Conservation (phyloP, 2,797 vertebrate genomes). For the Eleutherodactylus coqui region DNA sequence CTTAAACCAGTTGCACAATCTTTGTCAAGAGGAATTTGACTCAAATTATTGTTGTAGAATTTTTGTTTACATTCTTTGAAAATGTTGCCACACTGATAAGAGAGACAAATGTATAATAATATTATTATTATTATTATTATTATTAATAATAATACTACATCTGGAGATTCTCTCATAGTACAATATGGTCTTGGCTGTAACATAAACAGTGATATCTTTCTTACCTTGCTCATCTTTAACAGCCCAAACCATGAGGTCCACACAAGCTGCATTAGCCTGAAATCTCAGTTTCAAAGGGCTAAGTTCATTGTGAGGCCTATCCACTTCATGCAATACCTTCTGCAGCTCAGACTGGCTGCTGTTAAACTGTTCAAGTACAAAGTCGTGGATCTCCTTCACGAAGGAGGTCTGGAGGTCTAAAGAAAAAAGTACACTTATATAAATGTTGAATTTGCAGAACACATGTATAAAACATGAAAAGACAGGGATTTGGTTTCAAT, state of each 20-base stretch:
- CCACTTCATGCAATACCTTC: constrained; percentile 92
- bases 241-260: constrained; percentile 99
- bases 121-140: too few species aligned
- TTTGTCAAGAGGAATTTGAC: not conserved
- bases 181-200: not conserved
- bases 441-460: not conserved
- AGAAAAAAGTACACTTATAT: constrained; percentile 11
- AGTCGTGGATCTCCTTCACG: constrained; percentile 96
- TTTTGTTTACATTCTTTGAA: not conserved
- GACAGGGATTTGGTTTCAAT: too few species aligned
- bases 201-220: not conserved
- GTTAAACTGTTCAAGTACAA: constrained; percentile 97
- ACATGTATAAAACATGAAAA: too few species aligned
- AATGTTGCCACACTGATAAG: not conserved
- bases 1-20: not conserved
- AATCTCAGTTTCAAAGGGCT: constrained; percentile 93
- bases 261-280: constrained; percentile 95
- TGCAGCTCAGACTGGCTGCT: constrained; percentile 95
- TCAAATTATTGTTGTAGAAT: not conserved
- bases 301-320: constrained; percentile 89
- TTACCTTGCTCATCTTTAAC: constrained; percentile 97
- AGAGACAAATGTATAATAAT: too few species aligned
- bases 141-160: too few species aligned
- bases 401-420: constrained; percentile 90
- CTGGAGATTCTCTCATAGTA: too few species aligned